Conservation (phyloP, 2,888 invertebrate species). For the Limnephilus rhombicus region DNA sequence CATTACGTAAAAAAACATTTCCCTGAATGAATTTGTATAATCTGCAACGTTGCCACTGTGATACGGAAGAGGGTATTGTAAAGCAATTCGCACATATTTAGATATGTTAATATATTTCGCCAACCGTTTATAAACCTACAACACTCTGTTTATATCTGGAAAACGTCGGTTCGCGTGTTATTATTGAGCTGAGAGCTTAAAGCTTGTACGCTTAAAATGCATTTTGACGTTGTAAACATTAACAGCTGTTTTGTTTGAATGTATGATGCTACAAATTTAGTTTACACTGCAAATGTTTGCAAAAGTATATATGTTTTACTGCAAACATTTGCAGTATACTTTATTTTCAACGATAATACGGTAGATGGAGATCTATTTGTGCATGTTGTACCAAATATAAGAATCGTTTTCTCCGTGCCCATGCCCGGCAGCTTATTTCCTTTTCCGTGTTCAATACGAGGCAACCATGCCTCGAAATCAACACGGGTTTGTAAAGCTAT, state of each 20-base stretch:
- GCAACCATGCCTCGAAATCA: no score
- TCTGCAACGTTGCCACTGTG: background rate
- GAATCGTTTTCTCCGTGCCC: no score
- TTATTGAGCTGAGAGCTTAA: background rate
- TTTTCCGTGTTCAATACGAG: no score
- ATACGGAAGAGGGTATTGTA: background rate
- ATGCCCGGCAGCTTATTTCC: no score
- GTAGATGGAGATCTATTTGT: background rate
- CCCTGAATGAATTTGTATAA: background rate
- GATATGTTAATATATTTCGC: background rate
- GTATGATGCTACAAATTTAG: background rate
- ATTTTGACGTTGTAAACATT: background rate
- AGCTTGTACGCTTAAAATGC: background rate
- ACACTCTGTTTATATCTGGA: background rate
- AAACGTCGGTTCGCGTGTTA: background rate
- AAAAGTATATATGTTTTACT: no score
- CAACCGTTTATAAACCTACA: background rate
- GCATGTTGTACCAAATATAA: background rate
- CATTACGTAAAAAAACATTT: background rate
- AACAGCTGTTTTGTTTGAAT: background rate
- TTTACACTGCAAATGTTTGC: background rate
- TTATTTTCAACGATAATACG: background rate
- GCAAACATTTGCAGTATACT: no score
- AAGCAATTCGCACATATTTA: background rate
- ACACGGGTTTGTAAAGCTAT: no score